phyloP scores from a whole-genome alignment of 2,113 vertebrate species.

The Malurus elegans region DNA sequence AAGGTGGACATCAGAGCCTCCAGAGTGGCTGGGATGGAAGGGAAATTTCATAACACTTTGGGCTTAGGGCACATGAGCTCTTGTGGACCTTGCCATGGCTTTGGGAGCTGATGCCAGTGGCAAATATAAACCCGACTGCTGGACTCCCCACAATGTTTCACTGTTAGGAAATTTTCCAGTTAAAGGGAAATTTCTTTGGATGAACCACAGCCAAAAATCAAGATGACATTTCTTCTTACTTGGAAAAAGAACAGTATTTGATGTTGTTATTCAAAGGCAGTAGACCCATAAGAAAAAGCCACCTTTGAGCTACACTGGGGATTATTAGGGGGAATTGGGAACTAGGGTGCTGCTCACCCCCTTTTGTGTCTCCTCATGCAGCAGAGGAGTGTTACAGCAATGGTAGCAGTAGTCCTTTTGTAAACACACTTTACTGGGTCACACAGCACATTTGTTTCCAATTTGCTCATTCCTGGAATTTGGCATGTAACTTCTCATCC shows the following conservation, averaged over 20 bases:
- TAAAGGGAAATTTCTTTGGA: background rate
- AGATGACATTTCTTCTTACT: background rate
- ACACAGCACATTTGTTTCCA: slow-evolving; percentile 26
- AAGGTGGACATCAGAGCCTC: background rate
- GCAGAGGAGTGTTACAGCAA: background rate
- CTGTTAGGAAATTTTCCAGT: background rate
- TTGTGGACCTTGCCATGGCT: background rate
- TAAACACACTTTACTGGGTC: background rate
- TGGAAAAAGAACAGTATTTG: background rate
- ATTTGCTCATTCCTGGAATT: slow-evolving; percentile 8
- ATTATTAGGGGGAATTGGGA: rapidly evolving
- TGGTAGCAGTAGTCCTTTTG: background rate
- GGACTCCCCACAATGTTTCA: background rate
- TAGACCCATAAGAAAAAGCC: background rate
- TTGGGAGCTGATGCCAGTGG: background rate
- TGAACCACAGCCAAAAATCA: background rate
- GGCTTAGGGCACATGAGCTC: background rate
- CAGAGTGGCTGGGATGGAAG: background rate
- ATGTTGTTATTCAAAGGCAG: background rate
- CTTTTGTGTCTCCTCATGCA: background rate
- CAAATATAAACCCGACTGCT: background rate
- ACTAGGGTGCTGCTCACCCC: background rate
- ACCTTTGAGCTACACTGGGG: background rate
- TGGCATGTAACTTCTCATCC: background rate
- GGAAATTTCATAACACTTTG: background rate